Evolutionary conservation across 2,888 invertebrate species (phyloP), one percentile per base, ranked within the genome.

Genomic region (Azorinus chamasolen): DNA sequence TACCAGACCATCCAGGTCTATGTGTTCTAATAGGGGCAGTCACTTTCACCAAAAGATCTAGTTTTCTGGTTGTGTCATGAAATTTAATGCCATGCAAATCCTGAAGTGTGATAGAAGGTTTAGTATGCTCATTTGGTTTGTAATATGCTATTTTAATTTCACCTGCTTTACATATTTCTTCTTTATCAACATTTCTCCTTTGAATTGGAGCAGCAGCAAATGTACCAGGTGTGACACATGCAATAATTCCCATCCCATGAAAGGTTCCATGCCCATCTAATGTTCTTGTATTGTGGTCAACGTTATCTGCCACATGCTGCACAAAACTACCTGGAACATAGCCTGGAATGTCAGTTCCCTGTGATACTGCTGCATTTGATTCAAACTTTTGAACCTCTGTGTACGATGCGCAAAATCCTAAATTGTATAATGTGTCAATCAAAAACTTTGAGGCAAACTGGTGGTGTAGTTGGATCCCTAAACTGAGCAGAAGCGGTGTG

Each of bases 391-490:
- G 61, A 16, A 66, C 58, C 24, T 66, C 83, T 1, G 22, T 20
- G 66, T 86, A 80, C 1, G 81, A 79, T 18, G 32, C 46, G 54
- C 77, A 83, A 39, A 84, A 85, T 20, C 86, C 87, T 48, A 76
- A 59, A 24, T 51, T 62, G 55, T 83, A 25, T 22, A 87, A 57
- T 6, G 74, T 76, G 14, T 88, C 87, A 43, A 88, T 74, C n/a
- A 85, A 59, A 66, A 72, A 83, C 45, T 57, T 73, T n/a, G n/a
- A n/a, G n/a, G n/a, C n/a, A n/a, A n/a, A n/a, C n/a, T n/a, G n/a
- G n/a, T n/a, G n/a, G n/a, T 24, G 87, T 45, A 85, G 16, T 62
- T 86, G 86, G 1, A 87, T 68, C 20, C 65, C 84, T 5, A 87
- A 62, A 14, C 83, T 85, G 24, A 76, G 69, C 63, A 79, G 4